Conservation (phyloP, 2,113 vertebrate species). For the Misgurnus anguillicaudatus region DNA sequence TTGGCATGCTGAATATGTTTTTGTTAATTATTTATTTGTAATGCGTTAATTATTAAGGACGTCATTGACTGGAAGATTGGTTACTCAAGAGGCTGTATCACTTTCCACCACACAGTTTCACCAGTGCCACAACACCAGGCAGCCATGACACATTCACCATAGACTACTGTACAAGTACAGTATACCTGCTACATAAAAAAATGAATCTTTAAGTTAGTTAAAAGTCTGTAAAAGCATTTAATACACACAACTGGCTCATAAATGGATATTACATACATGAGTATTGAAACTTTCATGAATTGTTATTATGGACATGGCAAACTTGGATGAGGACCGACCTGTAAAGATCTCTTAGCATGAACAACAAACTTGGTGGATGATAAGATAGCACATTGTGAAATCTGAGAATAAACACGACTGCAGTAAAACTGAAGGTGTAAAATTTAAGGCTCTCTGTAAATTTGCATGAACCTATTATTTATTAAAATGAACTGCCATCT, state of each 20-base stretch:
- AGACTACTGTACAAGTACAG: conserved; percentile 2
- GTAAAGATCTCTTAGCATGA: background rate
- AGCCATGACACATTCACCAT: conserved; percentile 13
- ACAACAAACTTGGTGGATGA: background rate
- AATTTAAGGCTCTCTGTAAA: background rate
- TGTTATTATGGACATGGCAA: too few relatives aligned
- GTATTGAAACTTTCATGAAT: background rate
- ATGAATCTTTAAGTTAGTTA: background rate
- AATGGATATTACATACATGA: background rate
- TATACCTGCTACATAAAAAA: background rate
- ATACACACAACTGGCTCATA: too few relatives aligned
- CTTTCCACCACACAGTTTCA: conserved; percentile 14
- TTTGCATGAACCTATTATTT: conserved; percentile 6
- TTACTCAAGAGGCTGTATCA: conserved; percentile 29
- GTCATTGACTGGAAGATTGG: conserved; percentile 11
- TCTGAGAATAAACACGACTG: background rate
- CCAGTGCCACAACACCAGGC: background rate
- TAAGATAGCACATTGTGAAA: conserved; percentile 28
- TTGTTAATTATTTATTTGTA: background rate
- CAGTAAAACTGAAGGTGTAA: background rate
- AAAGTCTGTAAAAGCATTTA: background rate
- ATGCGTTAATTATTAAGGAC: conserved; percentile 32
- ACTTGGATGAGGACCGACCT: background rate
- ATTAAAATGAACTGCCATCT: background rate
- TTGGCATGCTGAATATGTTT: background rate